Percentiles rank a stretch among this genome's conserved stretches.
Evolutionary conservation across 2,113 vertebrate genomes (phyloP).

Genomic region (Ia io): DNA sequence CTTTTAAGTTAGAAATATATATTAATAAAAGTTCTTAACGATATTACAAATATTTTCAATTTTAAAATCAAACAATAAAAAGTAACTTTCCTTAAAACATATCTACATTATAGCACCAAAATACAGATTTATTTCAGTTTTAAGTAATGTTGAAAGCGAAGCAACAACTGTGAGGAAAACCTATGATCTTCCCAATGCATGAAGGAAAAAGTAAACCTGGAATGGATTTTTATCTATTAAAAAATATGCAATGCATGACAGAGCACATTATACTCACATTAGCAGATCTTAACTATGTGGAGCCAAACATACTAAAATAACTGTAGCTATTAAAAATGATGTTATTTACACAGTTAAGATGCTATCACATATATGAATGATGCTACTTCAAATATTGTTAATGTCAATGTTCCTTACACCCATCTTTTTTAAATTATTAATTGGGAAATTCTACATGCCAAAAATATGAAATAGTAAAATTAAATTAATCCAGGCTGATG

Average conservation of each 20-base stretch:
- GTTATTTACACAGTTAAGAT: constrained; percentile 65
- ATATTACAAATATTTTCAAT: constrained; percentile 24
- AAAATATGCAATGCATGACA: constrained; percentile 73
- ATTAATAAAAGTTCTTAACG: constrained; percentile 13
- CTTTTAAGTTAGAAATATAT: constrained; percentile 11
- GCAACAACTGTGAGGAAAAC: constrained; percentile 51
- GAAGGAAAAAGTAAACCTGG: constrained; percentile 67
- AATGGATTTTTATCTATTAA: constrained; percentile 76
- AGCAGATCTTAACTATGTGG: constrained; percentile 55
- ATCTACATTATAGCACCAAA: not conserved
- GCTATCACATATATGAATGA: constrained; percentile 72
- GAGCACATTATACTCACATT: constrained; percentile 67
- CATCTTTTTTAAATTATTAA: constrained; percentile 82
- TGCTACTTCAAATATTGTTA: constrained; percentile 75
- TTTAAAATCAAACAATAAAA: constrained; percentile 26
- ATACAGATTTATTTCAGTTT: not conserved
- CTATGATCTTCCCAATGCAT: constrained; percentile 45
- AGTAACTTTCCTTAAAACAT: not conserved
- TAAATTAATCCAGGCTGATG: constrained; percentile 81
- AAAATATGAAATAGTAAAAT: constrained; percentile 83
- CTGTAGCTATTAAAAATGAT: constrained; percentile 70
- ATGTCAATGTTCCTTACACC: constrained; percentile 62
- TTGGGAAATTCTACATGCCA: constrained; percentile 81
- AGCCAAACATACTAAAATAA: constrained; percentile 71
- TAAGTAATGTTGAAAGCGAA: constrained; percentile 33